Base-by-base conservation (phyloP, 1,140 invertebrate genomes). In the Trichomalopsis sarcophagae region DNA sequence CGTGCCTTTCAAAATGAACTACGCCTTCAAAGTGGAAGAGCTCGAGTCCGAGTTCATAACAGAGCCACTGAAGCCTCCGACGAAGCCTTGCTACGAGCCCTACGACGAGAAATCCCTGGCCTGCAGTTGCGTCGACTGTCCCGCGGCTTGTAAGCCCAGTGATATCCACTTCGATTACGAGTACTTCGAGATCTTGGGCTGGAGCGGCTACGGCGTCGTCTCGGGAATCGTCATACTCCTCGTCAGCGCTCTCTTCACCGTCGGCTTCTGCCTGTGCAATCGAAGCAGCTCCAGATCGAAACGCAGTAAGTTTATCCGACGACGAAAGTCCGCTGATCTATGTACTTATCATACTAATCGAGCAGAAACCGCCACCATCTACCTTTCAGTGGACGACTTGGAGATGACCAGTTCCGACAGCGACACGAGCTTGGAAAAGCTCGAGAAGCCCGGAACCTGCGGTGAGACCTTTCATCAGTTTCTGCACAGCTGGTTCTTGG, bases 81-180 rank as follows among this genome's bases (percentile, higher is more conserved):
- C 94, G 0, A 91, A 94, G n/a, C 90, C 92, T 2, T 97, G 96
- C 89, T 94, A 93, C 82, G 92, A 96, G 88, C 91, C 94, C 0
- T 94, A 94, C 75, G 91, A 93, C 68, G 94, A 71, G 10, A 11
- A 11, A 3, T 94, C 94, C 2, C 92, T 92, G 13, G 92, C 95
- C 0, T 98, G 97, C 89, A 95, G 95, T 87, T 98, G 97, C 92
- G 94, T 96, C 13, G 97, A 98, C 88, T 98, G 97, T 91, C 89
- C 92, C 0, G 89, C 87, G 0, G 94, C 94, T 1, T 98, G 97
- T 89, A 94, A 95, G 0, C 86, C 94, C 5, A 66, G 33, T 0
- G 21, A 88, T 44, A 77, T 90, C 69, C 0, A 23, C 1, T 27
- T 82, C 23, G 0, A 79, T 13, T 1, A 85, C 0, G 0, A 69